Evolutionary conservation across 2,797 vertebrate genomes (phyloP), one percentile per base, ranked within the genome.

Genomic region (Danio jaintianensis): DNA sequence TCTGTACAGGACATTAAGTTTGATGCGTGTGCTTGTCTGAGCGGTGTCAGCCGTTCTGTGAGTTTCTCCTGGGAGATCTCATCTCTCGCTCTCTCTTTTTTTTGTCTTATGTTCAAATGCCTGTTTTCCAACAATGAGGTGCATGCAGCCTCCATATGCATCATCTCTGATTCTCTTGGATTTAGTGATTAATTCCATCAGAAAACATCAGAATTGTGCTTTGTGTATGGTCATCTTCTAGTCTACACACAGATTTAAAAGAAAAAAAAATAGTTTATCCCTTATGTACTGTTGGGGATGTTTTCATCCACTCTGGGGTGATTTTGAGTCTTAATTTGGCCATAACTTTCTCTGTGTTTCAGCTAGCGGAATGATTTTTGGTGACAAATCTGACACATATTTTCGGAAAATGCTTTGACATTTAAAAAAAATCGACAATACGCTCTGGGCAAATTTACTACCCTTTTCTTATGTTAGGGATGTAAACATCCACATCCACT

Each of bases 201-300:
- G 15, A 63, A 74, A 81, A 69, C 56, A 64, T 20, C 47, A 55
- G 66, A 62, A 63, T 80, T n/a, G 7, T 40, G 18, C 20, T 8
- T 52, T 43, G n/a, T 71, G 50, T 43, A 52, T 48, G 59, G 38
- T 70, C 53, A 18, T 22, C 42, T 80, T 67, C 9, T 59, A 2
- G 63, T 38, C 12, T 42, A 58, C 45, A 63, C 36, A 16, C 36
- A 29, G 29, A 29, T 29, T n/a, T n/a, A n/a, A 29, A 29, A 38
- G 20, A 40, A 10, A 42, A 6, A 20, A 11, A 45, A n/a, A n/a
- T n/a, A n/a, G 6, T 58, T 29, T 29, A n/a, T n/a, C n/a, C n/a
- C n/a, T n/a, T n/a, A n/a, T n/a, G 29, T 29, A 3, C 29, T 29
- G 29, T 29, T 29, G 29, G 29, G 3, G 3, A 29, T 29, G 29